Evolutionary conservation across 2,113 vertebrate genomes (phyloP).

Genomic region (Leiothrix lutea): DNA sequence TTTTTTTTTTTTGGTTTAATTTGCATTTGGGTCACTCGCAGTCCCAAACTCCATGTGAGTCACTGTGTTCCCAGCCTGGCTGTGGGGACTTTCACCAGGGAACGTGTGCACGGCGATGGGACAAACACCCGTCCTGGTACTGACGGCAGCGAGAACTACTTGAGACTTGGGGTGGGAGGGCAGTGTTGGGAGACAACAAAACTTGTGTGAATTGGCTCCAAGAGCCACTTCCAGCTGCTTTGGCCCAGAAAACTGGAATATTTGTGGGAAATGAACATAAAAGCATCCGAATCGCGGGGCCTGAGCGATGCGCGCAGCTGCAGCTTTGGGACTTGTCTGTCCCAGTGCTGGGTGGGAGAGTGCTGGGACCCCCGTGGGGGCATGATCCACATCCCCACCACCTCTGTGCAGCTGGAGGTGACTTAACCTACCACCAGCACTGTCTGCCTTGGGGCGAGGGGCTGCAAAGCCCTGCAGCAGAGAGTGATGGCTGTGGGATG

Average conservation of each 20-base stretch:
- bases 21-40: background rate
- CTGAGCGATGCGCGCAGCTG: background rate
- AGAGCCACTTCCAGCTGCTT: background rate
- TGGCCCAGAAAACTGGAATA: background rate
- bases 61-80: background rate
- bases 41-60: background rate
- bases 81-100: background rate
- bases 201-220: background rate
- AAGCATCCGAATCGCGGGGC: background rate
- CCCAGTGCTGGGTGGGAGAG: background rate
- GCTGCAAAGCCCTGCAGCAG: background rate
- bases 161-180: background rate
- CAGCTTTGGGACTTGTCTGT: background rate
- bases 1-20: background rate
- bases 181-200: background rate
- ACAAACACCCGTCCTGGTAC: background rate
- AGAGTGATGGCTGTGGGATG: background rate
- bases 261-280: background rate
- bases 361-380: fast-evolving
- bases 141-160: background rate
- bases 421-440: background rate
- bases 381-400: background rate
- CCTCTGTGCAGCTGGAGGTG: background rate
- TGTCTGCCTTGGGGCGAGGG: fast-evolving
- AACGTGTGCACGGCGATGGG: fast-evolving